Evolutionary conservation across 2,113 vertebrate genomes (phyloP), one percentile per base, ranked within the genome.

Genomic region (Chlamydotis undulata): DNA sequence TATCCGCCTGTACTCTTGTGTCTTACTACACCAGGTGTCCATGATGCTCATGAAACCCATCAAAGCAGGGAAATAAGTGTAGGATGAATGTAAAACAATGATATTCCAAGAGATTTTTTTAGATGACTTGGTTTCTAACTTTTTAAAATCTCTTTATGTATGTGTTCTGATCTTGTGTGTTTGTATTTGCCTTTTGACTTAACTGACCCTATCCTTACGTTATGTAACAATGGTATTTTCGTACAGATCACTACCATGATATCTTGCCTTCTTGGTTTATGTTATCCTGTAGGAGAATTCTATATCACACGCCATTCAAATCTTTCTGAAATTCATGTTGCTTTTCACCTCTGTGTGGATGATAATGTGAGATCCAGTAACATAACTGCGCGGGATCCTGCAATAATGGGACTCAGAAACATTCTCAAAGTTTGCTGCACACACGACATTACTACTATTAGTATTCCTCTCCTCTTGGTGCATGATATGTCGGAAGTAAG

Each of bases 371-470:
- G 99, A 11, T 99, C 98, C 0, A 98, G 99, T 43, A 99, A 98
- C 39, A 99, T 99, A 89, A 99, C 99, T 1, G 99, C 99, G 22
- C 98, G 99, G 4, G 99, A 99, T 95, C 99, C 99, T 1, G 99
- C 99, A 70, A 99, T 99, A 84, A 99, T 99, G 99, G 99, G 99
- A 19, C 97, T 99, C 78, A 98, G 99, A 31, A 99, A 99, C 97
- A 99, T 99, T 86, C 98, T 99, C 87, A 99, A 99, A 96, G 99
- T 99, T 52, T 99, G 99, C 98, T 99, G 99, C 87, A 99, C 99
- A 3, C 99, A 99, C 0, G 99, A 99, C 93, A 96, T 99, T 97
- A 99, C 99, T 67, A 99, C 99, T 9, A 98, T 99, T 92, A 99
- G 99, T 50, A 97, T 99, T 43, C 99, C 99, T 25, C 98, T 99